These are phyloP conservation scores for Sphenodon punctatus DNA, from an alignment of 2,797 vertebrate genomes.

Conservation along the genomic window DNA sequence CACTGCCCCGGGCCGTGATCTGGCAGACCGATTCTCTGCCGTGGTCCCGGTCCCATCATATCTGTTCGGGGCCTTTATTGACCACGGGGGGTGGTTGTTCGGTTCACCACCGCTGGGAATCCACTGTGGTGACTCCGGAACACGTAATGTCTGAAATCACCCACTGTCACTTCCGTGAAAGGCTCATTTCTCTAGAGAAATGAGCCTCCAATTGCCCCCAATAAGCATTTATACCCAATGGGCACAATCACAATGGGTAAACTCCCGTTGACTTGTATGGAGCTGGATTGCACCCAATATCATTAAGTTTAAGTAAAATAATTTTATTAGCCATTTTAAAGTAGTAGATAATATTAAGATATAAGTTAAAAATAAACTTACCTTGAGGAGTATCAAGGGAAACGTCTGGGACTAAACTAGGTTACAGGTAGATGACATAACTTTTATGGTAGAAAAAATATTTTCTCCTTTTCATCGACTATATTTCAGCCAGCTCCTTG, in stretches of 20 bases:
- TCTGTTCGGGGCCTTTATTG: too few relatives aligned
- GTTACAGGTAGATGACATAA: not conserved
- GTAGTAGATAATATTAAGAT: not conserved
- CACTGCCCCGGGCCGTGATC: too few relatives aligned
- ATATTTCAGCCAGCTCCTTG: constrained; percentile 22
- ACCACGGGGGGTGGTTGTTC: too few relatives aligned
- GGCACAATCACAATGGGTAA: too few relatives aligned
- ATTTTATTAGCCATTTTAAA: not conserved
- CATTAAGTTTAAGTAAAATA: not conserved
- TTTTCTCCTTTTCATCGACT: constrained; percentile 36
- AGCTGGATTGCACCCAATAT: too few relatives aligned
- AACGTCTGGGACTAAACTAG: not conserved
- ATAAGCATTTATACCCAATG: not conserved
- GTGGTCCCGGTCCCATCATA: too few relatives aligned
- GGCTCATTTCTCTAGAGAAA: not conserved
- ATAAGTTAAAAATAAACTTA: not conserved
- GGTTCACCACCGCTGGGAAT: too few relatives aligned
- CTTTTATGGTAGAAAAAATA: not conserved
- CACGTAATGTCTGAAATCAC: too few relatives aligned
- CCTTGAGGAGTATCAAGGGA: not conserved
- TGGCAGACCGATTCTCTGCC: too few relatives aligned
- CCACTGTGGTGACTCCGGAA: too few relatives aligned
- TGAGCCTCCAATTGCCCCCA: not conserved
- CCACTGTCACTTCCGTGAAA: too few relatives aligned
- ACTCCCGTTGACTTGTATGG: too few relatives aligned